Evolutionary conservation across 1,140 invertebrate genomes (phyloP).

Genomic region (Aleiodes sp.): DNA sequence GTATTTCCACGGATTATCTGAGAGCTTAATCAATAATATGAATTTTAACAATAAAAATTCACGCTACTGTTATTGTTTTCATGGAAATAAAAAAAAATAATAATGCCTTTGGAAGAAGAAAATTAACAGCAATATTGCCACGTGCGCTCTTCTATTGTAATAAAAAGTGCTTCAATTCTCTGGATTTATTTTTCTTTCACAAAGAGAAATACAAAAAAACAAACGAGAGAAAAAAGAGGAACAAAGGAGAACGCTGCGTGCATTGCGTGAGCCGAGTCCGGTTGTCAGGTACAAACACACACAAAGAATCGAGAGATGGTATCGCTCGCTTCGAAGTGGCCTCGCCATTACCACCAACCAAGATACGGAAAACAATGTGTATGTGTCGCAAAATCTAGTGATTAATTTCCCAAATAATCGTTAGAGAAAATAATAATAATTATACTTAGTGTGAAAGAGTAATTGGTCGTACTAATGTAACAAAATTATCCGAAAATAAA

Average conservation of each 20-base stretch:
- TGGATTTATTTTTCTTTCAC: no score
- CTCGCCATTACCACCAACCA: slow-evolving; percentile 42
- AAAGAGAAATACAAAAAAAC: background rate
- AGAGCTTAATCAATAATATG: background rate
- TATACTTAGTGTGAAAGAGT: no score
- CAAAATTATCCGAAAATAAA: background rate
- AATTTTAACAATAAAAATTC: background rate
- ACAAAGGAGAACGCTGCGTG: slow-evolving; percentile 12
- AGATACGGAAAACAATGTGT: slow-evolving; percentile 10
- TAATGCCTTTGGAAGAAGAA: no score
- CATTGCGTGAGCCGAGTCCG: background rate
- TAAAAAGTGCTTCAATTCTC: no score
- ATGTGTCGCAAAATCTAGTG: background rate
- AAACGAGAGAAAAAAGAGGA: background rate
- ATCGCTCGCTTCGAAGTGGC: slow-evolving; percentile 42
- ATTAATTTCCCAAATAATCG: background rate
- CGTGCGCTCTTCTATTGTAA: no score
- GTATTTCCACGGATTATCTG: slow-evolving; percentile 14
- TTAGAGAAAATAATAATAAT: background rate
- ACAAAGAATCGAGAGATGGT: slow-evolving; percentile 34
- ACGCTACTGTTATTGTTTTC: no score
- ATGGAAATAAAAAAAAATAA: no score
- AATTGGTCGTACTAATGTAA: no score
- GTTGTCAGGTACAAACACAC: slow-evolving; percentile 8
- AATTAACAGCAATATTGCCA: no score